phyloP scores from a whole-genome alignment of 2,888 invertebrate genomes.

The Ennomos quercinarius region DNA sequence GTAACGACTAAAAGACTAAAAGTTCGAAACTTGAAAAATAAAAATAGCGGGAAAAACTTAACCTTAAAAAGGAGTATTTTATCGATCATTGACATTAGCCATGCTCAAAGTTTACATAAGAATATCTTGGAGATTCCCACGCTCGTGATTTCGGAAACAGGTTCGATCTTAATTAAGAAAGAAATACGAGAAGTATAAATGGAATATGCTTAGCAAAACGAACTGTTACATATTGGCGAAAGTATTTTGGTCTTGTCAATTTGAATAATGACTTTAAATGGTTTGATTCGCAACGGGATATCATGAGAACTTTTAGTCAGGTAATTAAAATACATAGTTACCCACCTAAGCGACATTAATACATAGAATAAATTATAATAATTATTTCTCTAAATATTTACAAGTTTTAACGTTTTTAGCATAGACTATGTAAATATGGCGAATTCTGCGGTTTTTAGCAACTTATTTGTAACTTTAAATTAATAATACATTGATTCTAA shows the following conservation, averaged over 20 bases:
- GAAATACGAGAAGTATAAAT: constrained; percentile 27
- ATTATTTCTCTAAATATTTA: not conserved
- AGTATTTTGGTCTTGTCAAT: constrained; percentile 23
- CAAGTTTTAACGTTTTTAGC: no score
- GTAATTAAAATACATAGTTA: not conserved
- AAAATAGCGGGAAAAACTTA: constrained; percentile 2
- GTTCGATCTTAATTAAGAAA: constrained; percentile 30
- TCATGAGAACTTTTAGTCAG: constrained; percentile 14
- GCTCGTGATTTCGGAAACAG: constrained; percentile 23
- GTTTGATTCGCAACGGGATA: constrained; percentile 12
- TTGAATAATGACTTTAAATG: constrained; percentile 20
- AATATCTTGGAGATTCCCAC: constrained; percentile 27
- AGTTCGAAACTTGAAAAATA: not conserved
- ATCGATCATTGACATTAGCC: constrained; percentile 17
- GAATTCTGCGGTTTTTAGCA: no score
- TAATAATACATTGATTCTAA: no score
- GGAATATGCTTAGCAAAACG: constrained; percentile 26
- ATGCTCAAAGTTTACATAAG: constrained; percentile 16
- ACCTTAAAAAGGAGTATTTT: not conserved
- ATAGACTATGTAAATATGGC: no score
- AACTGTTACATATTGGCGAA: constrained; percentile 28
- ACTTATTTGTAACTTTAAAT: no score
- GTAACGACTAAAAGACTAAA: no score
- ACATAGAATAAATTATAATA: no score
- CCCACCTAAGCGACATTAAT: not conserved